These are phyloP conservation scores for Prunella strophiata DNA, from an alignment of 2,797 vertebrate genomes.

Conservation along the genomic window DNA sequence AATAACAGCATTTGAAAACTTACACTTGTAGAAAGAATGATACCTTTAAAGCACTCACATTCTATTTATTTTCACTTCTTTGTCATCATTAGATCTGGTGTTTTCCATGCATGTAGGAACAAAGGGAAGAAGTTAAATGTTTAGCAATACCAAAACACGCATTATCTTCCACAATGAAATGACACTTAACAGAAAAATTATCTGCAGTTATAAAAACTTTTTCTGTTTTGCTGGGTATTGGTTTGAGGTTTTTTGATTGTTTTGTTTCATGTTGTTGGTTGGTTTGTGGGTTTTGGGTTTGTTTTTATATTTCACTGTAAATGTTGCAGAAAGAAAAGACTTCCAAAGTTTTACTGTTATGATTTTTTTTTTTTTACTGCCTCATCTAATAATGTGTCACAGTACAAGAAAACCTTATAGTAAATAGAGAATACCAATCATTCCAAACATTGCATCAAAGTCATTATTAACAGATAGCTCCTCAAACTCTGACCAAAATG, in stretches of 20 bases:
- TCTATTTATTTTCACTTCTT: neutral
- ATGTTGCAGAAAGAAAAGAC: neutral
- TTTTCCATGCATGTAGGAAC: neutral
- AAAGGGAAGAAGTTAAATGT: neutral
- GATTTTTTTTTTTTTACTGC: neutral
- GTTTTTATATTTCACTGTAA: neutral
- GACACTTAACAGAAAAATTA: neutral
- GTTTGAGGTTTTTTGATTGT: neutral
- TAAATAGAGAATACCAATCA: neutral
- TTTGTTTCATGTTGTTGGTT: neutral
- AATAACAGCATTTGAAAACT: neutral
- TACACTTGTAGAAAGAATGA: neutral
- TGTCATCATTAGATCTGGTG: neutral
- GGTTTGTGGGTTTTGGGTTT: neutral
- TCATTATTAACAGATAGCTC: neutral
- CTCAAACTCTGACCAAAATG: neutral
- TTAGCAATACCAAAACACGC: fast-evolving
- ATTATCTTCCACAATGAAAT: neutral
- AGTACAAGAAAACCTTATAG: neutral
- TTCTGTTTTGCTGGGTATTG: neutral
- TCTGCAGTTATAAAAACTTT: neutral
- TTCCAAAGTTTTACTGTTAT: neutral
- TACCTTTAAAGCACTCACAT: neutral
- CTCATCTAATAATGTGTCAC: neutral
- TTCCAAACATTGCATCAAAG: neutral